Evolutionary conservation across 2,113 vertebrate genomes (phyloP), one percentile per base, ranked within the genome.

Genomic region (Pleuronectes platessa): DNA sequence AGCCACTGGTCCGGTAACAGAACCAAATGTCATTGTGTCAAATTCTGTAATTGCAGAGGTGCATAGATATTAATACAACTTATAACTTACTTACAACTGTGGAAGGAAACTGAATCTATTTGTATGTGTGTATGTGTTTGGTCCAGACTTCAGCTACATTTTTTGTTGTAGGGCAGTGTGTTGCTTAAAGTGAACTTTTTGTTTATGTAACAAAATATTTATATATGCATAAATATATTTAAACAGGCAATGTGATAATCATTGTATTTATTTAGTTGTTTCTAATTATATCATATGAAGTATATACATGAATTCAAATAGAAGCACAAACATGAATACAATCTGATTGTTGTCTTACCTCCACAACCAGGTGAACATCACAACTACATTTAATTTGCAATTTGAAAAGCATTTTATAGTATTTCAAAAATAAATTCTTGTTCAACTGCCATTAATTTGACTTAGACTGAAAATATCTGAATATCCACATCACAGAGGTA

Each of bases 11-110:
- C 37, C 18, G 74, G 18, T 42, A 23, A 70, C 6, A 59, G 15
- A 68, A 82, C 23, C 27, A 6, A 24, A 23, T 54, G 11, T 7
- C 47, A 8, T 15, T 42, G 55, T 49, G 26, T 74, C 35, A 68
- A 62, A 86, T 74, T 84, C 79, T 84, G 83, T 73, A 70, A 53
- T 70, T 81, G 71, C 71, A 88, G 83, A 77, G 69, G 49, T 49
- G 40, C n/a, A 68, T 83, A 86, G 49, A 74, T 82, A 78, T 83
- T 24, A 24, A 24, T 24, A 24, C 24, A 24, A 24, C 24, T 24
- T 24, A 24, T 2, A 24, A 24, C 24, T 24, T 2, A 24, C 73
- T 83, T 71, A 87, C 51, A 37, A 37, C n/a, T 40, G 60, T 42
- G 12, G 13, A 35, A 51, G n/a, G 2, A 15, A 37, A 37, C 35